These are phyloP conservation scores for Drosophila ambigua DNA, from an alignment of 1,140 invertebrate genomes.

Conservation along the genomic window DNA sequence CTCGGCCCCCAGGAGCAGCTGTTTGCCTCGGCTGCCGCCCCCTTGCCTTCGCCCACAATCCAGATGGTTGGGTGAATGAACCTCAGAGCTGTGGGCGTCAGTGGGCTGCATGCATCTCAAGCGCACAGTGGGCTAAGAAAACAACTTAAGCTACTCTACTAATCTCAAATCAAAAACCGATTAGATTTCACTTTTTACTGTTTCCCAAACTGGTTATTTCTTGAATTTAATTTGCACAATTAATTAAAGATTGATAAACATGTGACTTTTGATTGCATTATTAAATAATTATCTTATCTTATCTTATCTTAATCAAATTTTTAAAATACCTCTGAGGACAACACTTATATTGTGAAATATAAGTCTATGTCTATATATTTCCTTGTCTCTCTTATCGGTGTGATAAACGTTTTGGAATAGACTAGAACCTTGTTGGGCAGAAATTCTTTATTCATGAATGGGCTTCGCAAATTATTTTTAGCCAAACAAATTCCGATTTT, in stretches of 20 bases:
- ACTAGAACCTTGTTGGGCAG: too few relatives aligned
- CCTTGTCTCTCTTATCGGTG: too few relatives aligned
- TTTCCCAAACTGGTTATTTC: neutral
- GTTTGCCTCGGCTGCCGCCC: conserved; percentile 36
- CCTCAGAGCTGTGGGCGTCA: conserved; percentile 38
- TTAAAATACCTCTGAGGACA: too few relatives aligned
- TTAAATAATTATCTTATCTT: conserved; percentile 16
- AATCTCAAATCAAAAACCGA: neutral
- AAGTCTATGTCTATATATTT: too few relatives aligned
- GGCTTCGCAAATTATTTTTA: too few relatives aligned
- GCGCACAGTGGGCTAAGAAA: conserved; percentile 10
- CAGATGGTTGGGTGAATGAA: conserved; percentile 74
- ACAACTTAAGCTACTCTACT: neutral
- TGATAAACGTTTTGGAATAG: too few relatives aligned
- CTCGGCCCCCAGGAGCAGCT: conserved; percentile 65
- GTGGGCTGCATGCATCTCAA: conserved; percentile 29
- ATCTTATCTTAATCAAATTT: too few relatives aligned
- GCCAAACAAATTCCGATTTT: too few relatives aligned
- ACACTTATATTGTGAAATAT: too few relatives aligned
- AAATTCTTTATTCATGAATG: too few relatives aligned
- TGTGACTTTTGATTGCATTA: too few relatives aligned
- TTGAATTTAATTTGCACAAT: neutral
- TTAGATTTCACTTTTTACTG: neutral
- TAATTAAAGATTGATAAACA: too few relatives aligned
- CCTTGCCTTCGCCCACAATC: conserved; percentile 11